Conservation (phyloP, 2,888 invertebrate species). For the Leucophenga montana region DNA sequence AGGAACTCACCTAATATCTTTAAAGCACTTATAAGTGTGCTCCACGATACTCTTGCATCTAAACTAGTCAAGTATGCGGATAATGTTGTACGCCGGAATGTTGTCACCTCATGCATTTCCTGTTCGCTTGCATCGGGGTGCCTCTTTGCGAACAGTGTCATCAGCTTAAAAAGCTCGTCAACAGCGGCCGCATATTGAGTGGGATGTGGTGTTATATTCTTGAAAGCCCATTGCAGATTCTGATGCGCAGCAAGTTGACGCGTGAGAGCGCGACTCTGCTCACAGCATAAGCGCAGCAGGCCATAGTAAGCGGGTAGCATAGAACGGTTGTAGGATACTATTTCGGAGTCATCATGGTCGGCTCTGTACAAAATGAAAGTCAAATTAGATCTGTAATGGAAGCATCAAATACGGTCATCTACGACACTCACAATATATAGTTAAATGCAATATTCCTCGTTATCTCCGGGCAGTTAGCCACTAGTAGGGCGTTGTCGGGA, state of each 20-base stretch:
- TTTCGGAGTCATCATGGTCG: conserved; percentile 97
- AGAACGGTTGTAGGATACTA: conserved; percentile 92
- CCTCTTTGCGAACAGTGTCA: conserved; percentile 90
- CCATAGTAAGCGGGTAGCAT: conserved; percentile 96
- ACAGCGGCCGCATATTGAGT: conserved; percentile 94
- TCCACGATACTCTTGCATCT: conserved; percentile 94
- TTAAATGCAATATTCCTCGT: conserved; percentile 97
- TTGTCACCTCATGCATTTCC: conserved; percentile 86
- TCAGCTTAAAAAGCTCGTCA: conserved; percentile 92
- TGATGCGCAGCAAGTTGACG: conserved; percentile 92
- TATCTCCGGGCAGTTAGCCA: conserved; percentile 89
- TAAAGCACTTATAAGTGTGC: conserved; percentile 92
- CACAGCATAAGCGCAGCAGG: conserved; percentile 90
- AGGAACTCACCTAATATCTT: conserved; percentile 78
- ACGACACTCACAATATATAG: conserved; percentile 88
- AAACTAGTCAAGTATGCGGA: conserved; percentile 91
- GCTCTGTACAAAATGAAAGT: conserved; percentile 77
- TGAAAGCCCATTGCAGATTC: conserved; percentile 97
- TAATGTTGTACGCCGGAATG: conserved; percentile 88
- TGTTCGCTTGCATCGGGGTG: conserved; percentile 85
- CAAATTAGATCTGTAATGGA: not conserved
- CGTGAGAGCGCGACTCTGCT: conserved; percentile 89
- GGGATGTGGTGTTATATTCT: conserved; percentile 96
- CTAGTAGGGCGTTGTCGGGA: conserved; percentile 91
- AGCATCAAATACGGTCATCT: not conserved